Conservation (phyloP, 2,113 vertebrate genomes). For the Cebus imitator region DNA sequence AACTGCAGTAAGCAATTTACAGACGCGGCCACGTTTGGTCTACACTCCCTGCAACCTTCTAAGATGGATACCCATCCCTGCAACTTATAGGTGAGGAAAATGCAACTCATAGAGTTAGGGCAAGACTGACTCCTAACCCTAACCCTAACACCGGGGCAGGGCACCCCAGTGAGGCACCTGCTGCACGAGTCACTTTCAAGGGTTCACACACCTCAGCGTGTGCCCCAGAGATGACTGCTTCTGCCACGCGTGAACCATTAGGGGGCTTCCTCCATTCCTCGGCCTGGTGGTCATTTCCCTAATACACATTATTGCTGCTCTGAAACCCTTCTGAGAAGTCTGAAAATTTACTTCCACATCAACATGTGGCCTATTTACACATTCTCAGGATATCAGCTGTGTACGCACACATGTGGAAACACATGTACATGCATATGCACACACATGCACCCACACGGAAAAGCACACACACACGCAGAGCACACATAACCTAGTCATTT, state of each 20-base stretch:
- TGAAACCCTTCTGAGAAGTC: neutral
- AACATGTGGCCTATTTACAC: neutral
- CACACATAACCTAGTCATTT: neutral
- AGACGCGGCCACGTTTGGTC: fast-evolving
- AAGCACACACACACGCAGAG: fast-evolving
- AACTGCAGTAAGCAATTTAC: too few relatives aligned
- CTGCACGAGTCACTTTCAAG: neutral
- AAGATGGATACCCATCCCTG: too few relatives aligned
- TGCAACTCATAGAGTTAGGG: fast-evolving
- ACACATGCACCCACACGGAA: too few relatives aligned
- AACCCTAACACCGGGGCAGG: too few relatives aligned
- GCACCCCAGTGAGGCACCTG: fast-evolving
- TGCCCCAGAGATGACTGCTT: fast-evolving
- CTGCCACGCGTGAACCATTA: fast-evolving
- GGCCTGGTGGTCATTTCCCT: fast-evolving
- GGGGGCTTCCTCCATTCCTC: fast-evolving
- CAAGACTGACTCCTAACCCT: neutral
- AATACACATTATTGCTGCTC: fast-evolving
- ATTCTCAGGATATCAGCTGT: neutral
- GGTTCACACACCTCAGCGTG: fast-evolving
- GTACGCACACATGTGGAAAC: neutral
- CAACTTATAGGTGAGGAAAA: neutral
- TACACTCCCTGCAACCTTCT: neutral
- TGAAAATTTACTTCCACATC: neutral
- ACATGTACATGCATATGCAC: fast-evolving